Evolutionary conservation across 2,113 vertebrate species (phyloP).

Genomic region (Periophthalmus modestus): DNA sequence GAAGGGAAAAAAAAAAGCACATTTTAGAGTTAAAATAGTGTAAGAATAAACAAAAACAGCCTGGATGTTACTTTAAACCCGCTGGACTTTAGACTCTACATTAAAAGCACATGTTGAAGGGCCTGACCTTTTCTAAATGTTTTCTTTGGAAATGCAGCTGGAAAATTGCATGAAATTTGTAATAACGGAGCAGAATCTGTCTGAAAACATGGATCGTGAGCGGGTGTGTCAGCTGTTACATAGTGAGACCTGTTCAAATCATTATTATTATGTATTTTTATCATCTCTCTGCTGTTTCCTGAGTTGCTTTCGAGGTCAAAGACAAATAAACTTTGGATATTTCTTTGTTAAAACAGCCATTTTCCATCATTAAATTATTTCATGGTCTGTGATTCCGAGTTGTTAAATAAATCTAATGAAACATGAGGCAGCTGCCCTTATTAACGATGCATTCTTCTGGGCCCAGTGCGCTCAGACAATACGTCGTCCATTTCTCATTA

Average conservation of each 20-base stretch:
- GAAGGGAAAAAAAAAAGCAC: slow-evolving; percentile 48
- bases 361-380: background rate
- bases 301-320: too few relatives aligned
- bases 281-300: too few relatives aligned
- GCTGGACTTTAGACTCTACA: background rate
- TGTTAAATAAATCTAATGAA: slow-evolving; percentile 3
- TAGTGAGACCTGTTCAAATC: too few relatives aligned
- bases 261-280: too few relatives aligned
- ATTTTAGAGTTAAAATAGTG: background rate
- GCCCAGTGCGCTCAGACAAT: slow-evolving; percentile 36
- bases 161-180: slow-evolving; percentile 11
- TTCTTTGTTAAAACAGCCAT: background rate
- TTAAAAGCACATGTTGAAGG: background rate
- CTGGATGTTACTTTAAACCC: too few relatives aligned
- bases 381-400: background rate
- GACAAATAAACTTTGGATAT: background rate
- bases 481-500: slow-evolving; percentile 21
- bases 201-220: background rate
- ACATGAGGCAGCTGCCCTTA: slow-evolving; percentile 12
- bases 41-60: too few relatives aligned
- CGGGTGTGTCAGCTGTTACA: slow-evolving; percentile 8
- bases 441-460: slow-evolving; percentile 19
- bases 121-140: background rate
- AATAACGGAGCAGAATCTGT: slow-evolving; percentile 2
- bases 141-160: background rate